These are phyloP conservation scores for Tychaedon coryphoeus DNA, from an alignment of 2,113 vertebrate genomes.

Conservation along the genomic window DNA sequence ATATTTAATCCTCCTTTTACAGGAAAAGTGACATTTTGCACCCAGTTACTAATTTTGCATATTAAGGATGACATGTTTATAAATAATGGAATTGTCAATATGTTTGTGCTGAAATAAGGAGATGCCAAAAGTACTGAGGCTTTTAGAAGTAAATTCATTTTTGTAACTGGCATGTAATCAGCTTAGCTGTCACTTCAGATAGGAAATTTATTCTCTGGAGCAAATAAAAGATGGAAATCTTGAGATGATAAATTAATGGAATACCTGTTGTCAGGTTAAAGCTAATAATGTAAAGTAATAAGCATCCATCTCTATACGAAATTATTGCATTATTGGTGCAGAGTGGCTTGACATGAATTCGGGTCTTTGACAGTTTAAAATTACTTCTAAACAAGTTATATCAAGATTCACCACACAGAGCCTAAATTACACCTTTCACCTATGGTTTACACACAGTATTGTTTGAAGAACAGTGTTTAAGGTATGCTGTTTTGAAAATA, in stretches of 20 bases:
- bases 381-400: slow-evolving; percentile 66
- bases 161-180: slow-evolving; percentile 82
- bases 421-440: slow-evolving; percentile 22
- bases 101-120: slow-evolving; percentile 67
- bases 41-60: slow-evolving; percentile 69
- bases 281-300: slow-evolving; percentile 78
- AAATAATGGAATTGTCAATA: slow-evolving; percentile 76
- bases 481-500: neutral
- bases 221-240: slow-evolving; percentile 77
- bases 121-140: slow-evolving; percentile 68
- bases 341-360: slow-evolving; percentile 65
- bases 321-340: slow-evolving; percentile 70
- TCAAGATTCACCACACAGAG: slow-evolving; percentile 21
- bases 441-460: neutral
- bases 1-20: slow-evolving; percentile 57
- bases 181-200: slow-evolving; percentile 75
- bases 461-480: neutral
- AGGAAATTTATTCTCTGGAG: slow-evolving; percentile 74
- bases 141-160: slow-evolving; percentile 77
- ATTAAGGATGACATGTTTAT: slow-evolving; percentile 78
- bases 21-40: slow-evolving; percentile 69
- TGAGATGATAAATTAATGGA: slow-evolving; percentile 78
- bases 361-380: slow-evolving; percentile 66
- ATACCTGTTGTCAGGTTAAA: slow-evolving; percentile 76
- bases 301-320: slow-evolving; percentile 74